Evolutionary conservation across 1,140 invertebrate genomes (phyloP).

Genomic region (Potamilus streckersoni): DNA sequence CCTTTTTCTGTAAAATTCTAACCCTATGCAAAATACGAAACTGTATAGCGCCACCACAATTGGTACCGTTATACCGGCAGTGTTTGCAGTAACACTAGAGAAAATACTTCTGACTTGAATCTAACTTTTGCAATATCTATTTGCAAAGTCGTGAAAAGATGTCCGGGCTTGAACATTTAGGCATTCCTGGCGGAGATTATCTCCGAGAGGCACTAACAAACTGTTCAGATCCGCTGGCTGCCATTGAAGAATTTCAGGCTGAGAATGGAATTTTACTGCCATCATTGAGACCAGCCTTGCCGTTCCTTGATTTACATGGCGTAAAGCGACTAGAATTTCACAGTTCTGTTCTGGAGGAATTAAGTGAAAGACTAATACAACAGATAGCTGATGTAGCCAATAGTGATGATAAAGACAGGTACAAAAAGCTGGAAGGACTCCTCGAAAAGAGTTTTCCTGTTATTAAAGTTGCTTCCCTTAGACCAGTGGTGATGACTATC

Average conservation of each 20-base stretch:
- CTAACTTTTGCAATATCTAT: too few species aligned
- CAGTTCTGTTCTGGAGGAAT: slow-evolving; percentile 92
- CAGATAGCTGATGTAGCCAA: slow-evolving; percentile 90
- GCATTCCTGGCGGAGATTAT: slow-evolving; percentile 90
- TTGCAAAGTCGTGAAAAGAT: slow-evolving; percentile 35
- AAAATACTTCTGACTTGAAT: too few species aligned
- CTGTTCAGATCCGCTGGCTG: slow-evolving; percentile 94
- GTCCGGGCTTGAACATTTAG: slow-evolving; percentile 85
- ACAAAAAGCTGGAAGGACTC: slow-evolving; percentile 90
- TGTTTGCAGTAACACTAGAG: too few species aligned
- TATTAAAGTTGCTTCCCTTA: slow-evolving; percentile 88
- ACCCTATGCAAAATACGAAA: too few species aligned
- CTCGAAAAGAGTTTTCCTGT: slow-evolving; percentile 93
- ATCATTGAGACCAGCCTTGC: slow-evolving; percentile 92
- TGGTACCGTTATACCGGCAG: too few species aligned
- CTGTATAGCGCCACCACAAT: too few species aligned
- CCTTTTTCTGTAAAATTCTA: too few species aligned
- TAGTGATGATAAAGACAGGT: slow-evolving; percentile 79
- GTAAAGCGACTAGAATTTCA: slow-evolving; percentile 94
- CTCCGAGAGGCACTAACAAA: slow-evolving; percentile 93
- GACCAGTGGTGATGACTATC: slow-evolving; percentile 96
- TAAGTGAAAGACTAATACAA: slow-evolving; percentile 87
- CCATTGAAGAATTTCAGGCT: slow-evolving; percentile 95
- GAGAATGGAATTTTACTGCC: slow-evolving; percentile 95
- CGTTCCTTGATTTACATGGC: slow-evolving; percentile 92